Base-by-base conservation (phyloP, 1,140 invertebrate species). In the Eriosoma lanigerum region DNA sequence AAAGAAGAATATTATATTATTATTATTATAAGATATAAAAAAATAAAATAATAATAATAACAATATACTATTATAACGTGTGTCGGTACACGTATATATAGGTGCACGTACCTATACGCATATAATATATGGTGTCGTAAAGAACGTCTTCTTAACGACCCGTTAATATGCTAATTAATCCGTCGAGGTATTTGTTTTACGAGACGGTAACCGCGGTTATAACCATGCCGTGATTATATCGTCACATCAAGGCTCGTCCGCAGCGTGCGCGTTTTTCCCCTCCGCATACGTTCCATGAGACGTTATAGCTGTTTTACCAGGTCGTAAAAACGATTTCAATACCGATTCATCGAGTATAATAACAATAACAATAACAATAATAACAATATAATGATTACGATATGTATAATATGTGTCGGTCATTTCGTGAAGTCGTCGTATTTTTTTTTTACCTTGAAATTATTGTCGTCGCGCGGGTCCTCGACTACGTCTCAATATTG, bases 111-210 rank as follows among this genome's bases (percentile, higher is more conserved):
- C 32, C 3, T 38, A 38, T 38, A 38, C 32, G n/a, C n/a, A n/a
- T n/a, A n/a, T n/a, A n/a, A n/a, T n/a, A n/a, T n/a, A n/a, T n/a
- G 32, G 32, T 38, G 32, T 78, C 56, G 56, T 78, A 62, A 78
- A 62, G 56, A 19, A 48, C 56, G 52, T 60, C 75, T 15, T 48
- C 75, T 58, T 78, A 62, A 78, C 38, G 75, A 21, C 38, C 75
- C n/a, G 75, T 78, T 78, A 62, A 60, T 38, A 38, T 62, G 75
- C 75, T 78, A 78, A 78, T 78, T 78, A 78, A 78, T 78, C 46
- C 54, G 56, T 32, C 56, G 32, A 29, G 68, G 32, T 38, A 38
- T 76, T 54, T 48, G 73, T 78, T 48, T 76, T 62, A 46, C 54
- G 32, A 3, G 32, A 8, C 38, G 56, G 52, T 29, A 60, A 60